Base-by-base conservation (phyloP, 2,797 vertebrate species). In the Atherinosoma microstoma region DNA sequence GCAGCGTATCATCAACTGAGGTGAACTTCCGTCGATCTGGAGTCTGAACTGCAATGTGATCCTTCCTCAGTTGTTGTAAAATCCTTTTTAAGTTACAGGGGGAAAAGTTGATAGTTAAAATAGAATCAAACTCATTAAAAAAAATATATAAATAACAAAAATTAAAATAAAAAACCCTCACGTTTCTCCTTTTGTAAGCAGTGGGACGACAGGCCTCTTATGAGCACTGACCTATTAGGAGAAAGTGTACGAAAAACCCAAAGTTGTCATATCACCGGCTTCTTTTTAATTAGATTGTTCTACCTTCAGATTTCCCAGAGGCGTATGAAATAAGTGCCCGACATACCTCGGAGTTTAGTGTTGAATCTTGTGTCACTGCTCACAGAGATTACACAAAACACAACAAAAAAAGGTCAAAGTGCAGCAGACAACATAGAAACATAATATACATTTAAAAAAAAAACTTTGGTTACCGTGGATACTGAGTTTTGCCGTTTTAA, bases 121-220 rank as follows among this genome's bases (percentile, higher is more conserved):
- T 29, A n/a, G 9, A 59, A 20, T 10, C 6, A 2, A 3, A 1
- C 6, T 20, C 30, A 24, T 22, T 3, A 32, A 65, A 0, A 11
- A 64, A 0, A 11, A 67, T 27, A 60, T 12, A 10, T 13, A 7
- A 12, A 27, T 5, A 7, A n/a, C 4, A 32, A 27, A 1, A 16
- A 1, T 3, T 29, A 16, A 22, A 35, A 3, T 6, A 3, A 60
- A 29, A 29, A 27, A 6, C 96, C 0, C 97, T 96, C 89, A 99
- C 98, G 98, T 96, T 92, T 94, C 95, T 95, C 95, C 97, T 95
- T 95, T 97, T 69, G 97, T 98, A 57, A 98, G 94, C 40, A 97
- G 96, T 22, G 94, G 95, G 67, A 93, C 86, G 83, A 95, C 95
- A 57, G 96, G 95, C 84, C 96, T 96, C 90, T 97, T 98, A 86